These are phyloP conservation scores for Nibea albiflora DNA, from an alignment of 2,113 vertebrate species.

Conservation along the genomic window DNA sequence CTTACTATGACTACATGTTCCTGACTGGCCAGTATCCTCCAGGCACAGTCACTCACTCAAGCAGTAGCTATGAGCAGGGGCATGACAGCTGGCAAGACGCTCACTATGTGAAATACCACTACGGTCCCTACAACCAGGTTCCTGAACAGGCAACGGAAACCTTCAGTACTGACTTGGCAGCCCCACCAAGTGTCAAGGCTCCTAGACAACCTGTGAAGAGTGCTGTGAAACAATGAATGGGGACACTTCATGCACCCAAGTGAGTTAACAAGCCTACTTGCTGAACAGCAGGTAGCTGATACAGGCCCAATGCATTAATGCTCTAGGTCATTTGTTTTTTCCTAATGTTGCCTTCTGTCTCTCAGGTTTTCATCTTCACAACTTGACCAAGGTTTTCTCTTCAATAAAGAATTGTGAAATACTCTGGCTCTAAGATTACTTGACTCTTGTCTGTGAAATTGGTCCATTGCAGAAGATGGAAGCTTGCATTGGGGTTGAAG, in stretches of 20 bases:
- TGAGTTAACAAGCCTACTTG: background rate
- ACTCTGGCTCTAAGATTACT: background rate
- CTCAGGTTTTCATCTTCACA: background rate
- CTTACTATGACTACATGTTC: constrained; percentile 44
- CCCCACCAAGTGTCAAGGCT: background rate
- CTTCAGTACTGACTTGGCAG: background rate
- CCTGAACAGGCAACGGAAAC: background rate
- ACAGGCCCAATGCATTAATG: background rate
- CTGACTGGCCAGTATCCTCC: constrained; percentile 42
- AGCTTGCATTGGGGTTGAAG: too few relatives aligned
- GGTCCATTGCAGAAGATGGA: background rate
- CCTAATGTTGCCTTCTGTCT: background rate
- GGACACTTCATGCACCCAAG: background rate
- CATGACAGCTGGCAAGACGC: constrained; percentile 1
- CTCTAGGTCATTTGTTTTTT: background rate
- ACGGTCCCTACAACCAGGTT: accelerated
- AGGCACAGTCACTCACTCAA: constrained; percentile 45
- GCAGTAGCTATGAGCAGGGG: constrained; percentile 29
- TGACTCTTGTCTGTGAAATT: background rate
- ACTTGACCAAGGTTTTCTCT: background rate
- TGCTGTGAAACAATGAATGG: background rate
- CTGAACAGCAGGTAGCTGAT: too few relatives aligned
- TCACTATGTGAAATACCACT: constrained; percentile 26
- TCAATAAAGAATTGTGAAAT: background rate
- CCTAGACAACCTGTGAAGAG: background rate